Percentiles rank a stretch among this genome's conserved stretches.
Conservation (phyloP, 2,888 invertebrate genomes). For the Drosophila anomalata region DNA sequence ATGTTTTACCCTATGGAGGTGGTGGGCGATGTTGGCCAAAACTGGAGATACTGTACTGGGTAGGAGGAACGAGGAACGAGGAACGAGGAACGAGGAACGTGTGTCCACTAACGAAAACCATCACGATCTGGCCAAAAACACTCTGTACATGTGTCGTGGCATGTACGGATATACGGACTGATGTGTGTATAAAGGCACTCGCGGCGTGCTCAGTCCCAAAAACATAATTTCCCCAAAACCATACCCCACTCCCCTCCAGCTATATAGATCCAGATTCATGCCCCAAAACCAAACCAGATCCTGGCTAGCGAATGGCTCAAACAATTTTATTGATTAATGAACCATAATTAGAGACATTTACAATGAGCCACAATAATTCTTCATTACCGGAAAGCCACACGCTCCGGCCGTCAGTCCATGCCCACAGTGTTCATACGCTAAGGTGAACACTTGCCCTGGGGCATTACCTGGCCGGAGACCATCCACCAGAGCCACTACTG, state of each 20-base stretch:
- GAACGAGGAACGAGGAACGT: slow-evolving; percentile 68
- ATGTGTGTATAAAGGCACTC: slow-evolving; percentile 38
- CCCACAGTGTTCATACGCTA: slow-evolving; percentile 27
- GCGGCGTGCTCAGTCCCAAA: slow-evolving; percentile 70
- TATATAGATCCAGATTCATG: not conserved
- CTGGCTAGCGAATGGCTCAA: slow-evolving; percentile 53
- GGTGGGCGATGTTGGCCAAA: slow-evolving; percentile 1
- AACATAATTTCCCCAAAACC: slow-evolving; percentile 64
- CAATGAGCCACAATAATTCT: slow-evolving; percentile 83
- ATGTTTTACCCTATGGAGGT: no score
- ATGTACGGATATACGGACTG: slow-evolving; percentile 20
- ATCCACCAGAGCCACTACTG: slow-evolving; percentile 20
- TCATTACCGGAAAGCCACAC: slow-evolving; percentile 76
- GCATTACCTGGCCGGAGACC: not conserved
- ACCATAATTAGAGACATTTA: slow-evolving; percentile 84
- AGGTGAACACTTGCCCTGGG: not conserved
- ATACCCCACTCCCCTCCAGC: no score
- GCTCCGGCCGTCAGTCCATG: slow-evolving; percentile 12
- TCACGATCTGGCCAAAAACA: slow-evolving; percentile 72
- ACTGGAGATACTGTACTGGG: not conserved
- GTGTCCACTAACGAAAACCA: slow-evolving; percentile 76
- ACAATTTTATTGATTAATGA: slow-evolving; percentile 84
- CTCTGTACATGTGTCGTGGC: slow-evolving; percentile 66
- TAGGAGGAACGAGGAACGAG: slow-evolving; percentile 57
- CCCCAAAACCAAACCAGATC: slow-evolving; percentile 20